Conservation (phyloP, 30 jellyfish, hydroid and myxozoan genomes). For the Rhopilema esculentum region DNA sequence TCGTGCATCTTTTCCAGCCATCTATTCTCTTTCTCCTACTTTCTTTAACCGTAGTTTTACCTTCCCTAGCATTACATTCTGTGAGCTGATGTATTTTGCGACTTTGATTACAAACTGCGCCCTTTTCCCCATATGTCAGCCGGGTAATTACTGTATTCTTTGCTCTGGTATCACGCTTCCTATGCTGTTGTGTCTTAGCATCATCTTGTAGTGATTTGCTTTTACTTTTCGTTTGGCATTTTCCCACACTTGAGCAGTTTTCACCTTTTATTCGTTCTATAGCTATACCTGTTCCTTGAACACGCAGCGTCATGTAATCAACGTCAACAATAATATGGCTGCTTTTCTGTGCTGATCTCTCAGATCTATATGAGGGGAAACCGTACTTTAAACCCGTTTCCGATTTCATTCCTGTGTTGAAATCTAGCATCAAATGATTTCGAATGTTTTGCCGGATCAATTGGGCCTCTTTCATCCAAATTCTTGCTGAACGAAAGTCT, state of each 20-base stretch:
- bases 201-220: neutral
- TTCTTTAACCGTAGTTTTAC: neutral
- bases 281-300: neutral
- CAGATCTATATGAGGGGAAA: neutral
- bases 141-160: neutral
- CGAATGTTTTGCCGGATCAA: neutral
- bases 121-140: neutral
- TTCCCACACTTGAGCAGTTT: neutral
- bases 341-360: neutral
- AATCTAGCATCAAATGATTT: neutral
- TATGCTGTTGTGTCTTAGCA: neutral
- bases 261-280: neutral
- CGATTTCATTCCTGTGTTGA: neutral
- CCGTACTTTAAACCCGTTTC: neutral
- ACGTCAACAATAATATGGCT: neutral
- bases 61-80: too few species aligned
- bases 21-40: neutral
- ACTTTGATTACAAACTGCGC: neutral
- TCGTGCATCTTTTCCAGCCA: neutral
- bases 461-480: neutral
- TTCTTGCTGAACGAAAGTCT: neutral
- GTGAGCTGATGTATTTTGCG: too few species aligned
- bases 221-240: neutral
- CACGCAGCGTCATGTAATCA: neutral
- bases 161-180: neutral